Base-by-base conservation (phyloP, 2,113 vertebrate genomes). In the Paedocypris sp. region DNA sequence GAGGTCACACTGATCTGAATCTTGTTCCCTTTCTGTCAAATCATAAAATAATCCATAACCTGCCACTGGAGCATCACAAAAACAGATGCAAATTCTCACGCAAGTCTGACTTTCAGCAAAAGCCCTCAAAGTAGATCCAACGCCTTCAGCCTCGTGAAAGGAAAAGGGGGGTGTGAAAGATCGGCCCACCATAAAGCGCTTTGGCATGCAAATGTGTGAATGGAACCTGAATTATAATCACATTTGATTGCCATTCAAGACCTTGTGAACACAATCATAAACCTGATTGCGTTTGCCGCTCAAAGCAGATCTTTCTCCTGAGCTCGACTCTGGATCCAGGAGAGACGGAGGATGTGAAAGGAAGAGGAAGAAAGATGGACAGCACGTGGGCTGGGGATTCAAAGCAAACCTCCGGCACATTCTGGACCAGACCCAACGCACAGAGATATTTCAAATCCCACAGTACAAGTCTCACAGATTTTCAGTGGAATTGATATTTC, bases 1-100 rank as follows among this genome's bases (percentile, higher is more conserved):
- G 61, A 70, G 71, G 71, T 68, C 64, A 65, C 46, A 18, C 62
- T 73, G 61, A 70, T 70, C 71, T 66, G 41, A 59, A 58, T 39
- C 57, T 58, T 39, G 42, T 49, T 28, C 64, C 49, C 38, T 47
- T 53, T 16, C 62, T 18, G 61, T 64, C 64, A 43, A 70, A 59
- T 64, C 35, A 68, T 66, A 68, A 71, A 71, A 58, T 59, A 68
- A 66, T 62, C 51, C 61, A 49, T 50, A 70, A 48, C 64, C 57
- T 64, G 25, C 72, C 48, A 63, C 39, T 59, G 26, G 48, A 33
- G 29, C 49, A 5, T 20, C 39, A 47, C 16, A 47, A 39, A 57
- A 64, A 23, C 47, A 25, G 28, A 57, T 22, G 35, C 13, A 31
- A 48, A 56, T 56, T 64, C 42, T 23, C 12, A 48, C 29, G 46